These are phyloP conservation scores for Agrochola macilenta DNA, from an alignment of 2,888 invertebrate genomes.

Conservation along the genomic window DNA sequence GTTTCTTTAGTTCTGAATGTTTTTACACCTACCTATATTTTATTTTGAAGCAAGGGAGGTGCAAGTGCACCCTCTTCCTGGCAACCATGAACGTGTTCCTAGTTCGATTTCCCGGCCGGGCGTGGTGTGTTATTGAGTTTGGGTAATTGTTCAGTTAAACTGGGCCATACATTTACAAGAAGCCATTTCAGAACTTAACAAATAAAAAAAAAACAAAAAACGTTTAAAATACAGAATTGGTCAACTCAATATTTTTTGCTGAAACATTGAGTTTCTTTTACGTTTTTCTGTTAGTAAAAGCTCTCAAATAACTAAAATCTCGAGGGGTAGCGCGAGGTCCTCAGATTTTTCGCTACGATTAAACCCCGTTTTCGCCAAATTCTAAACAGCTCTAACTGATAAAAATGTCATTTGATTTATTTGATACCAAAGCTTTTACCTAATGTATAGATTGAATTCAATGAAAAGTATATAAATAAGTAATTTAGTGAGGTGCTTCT, in stretches of 20 bases:
- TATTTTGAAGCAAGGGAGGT: no score
- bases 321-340: no score
- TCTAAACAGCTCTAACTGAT: background rate
- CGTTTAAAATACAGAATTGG: background rate
- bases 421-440: background rate
- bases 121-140: background rate
- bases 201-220: background rate
- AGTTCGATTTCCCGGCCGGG: constrained; percentile 2
- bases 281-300: background rate
- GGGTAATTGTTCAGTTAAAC: background rate
- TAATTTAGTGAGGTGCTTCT: background rate
- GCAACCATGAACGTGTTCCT: background rate
- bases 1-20: no score
- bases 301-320: background rate
- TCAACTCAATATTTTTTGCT: background rate
- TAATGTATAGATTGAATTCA: background rate
- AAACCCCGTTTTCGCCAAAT: constrained; percentile 7
- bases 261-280: background rate
- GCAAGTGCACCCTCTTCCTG: no score
- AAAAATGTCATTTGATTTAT: background rate
- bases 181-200: background rate
- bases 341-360: no score
- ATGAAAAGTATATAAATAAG: background rate
- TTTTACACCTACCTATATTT: no score
- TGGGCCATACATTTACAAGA: no score